These are phyloP conservation scores for Pontoporia blainvillei DNA, from an alignment of 2,113 vertebrate genomes.

Conservation along the genomic window DNA sequence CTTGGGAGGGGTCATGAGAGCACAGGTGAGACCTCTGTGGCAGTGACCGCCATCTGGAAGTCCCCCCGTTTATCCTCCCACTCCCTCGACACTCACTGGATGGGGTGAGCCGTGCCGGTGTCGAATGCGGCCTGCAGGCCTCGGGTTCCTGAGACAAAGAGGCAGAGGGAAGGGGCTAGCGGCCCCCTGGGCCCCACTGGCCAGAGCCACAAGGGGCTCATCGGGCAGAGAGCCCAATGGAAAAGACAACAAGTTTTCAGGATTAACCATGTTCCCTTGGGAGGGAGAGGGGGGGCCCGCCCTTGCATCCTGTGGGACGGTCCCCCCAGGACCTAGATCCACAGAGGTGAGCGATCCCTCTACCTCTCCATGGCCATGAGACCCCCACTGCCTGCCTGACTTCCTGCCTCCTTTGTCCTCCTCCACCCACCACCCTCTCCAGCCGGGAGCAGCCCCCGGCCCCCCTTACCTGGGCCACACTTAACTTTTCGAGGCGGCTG, in stretches of 20 bases:
- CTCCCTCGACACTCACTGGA: conserved; percentile 68
- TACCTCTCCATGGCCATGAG: background rate
- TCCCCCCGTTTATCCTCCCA: background rate
- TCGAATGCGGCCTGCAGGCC: conserved; percentile 66
- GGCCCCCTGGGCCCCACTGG: conserved; percentile 53
- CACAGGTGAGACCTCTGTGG: background rate
- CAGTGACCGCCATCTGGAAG: background rate
- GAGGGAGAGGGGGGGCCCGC: background rate
- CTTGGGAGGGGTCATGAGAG: background rate
- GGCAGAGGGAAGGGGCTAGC: conserved; percentile 66
- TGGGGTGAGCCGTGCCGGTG: conserved; percentile 73
- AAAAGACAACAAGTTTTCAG: conserved; percentile 64
- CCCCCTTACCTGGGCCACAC: conserved; percentile 92
- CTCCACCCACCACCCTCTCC: conserved; percentile 62
- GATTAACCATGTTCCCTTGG: background rate
- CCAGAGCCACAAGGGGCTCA: background rate
- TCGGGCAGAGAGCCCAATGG: conserved; percentile 70
- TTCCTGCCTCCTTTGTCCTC: background rate
- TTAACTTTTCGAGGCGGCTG: conserved; percentile 94
- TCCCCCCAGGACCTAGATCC: background rate
- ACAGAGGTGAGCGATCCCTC: background rate
- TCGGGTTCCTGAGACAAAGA: conserved; percentile 69
- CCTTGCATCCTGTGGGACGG: background rate
- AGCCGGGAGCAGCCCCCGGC: conserved; percentile 55
- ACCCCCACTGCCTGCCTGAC: background rate